Evolutionary conservation across 2,797 vertebrate genomes (phyloP).

Genomic region (Karalla daura): DNA sequence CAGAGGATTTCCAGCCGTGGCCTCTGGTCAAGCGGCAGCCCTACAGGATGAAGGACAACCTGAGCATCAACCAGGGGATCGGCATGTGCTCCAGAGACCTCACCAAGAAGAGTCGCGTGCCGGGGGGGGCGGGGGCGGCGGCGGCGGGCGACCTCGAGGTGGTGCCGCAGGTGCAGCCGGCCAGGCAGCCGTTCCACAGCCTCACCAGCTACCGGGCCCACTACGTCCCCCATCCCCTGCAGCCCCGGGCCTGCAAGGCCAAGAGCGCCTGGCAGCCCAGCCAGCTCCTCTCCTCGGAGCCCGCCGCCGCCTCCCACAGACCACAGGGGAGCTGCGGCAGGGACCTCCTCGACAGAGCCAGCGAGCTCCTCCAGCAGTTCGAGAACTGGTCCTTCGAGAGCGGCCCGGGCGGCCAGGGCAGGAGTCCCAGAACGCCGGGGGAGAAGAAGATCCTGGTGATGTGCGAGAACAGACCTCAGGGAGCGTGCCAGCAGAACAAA

Average conservation of each 20-base stretch:
- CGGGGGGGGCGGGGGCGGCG: no score
- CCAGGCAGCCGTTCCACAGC: conserved; percentile 29
- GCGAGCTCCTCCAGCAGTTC: conserved; percentile 28
- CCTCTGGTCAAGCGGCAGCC: conserved; percentile 7
- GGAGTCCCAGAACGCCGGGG: neutral
- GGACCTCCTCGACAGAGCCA: conserved; percentile 3
- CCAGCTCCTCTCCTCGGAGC: neutral
- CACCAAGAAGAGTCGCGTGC: no score
- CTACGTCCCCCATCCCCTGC: conserved; percentile 36
- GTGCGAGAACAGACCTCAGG: conserved; percentile 18
- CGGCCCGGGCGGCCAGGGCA: neutral
- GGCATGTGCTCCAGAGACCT: no score
- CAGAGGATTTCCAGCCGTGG: conserved; percentile 63
- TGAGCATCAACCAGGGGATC: conserved; percentile 28
- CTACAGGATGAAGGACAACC: conserved; percentile 1
- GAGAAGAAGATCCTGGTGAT: no score
- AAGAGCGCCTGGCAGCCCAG: neutral
- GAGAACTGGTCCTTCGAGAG: conserved; percentile 31
- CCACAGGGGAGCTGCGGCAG: neutral
- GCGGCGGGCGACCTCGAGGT: no score
- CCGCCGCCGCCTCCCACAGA: neutral
- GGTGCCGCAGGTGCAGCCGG: no score
- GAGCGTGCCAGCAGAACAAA: conserved; percentile 6
- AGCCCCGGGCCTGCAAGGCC: neutral
- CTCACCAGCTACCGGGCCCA: conserved; percentile 61